These are phyloP conservation scores for Tenrec ecaudatus DNA, from an alignment of 2,113 vertebrate species.

Conservation along the genomic window DNA sequence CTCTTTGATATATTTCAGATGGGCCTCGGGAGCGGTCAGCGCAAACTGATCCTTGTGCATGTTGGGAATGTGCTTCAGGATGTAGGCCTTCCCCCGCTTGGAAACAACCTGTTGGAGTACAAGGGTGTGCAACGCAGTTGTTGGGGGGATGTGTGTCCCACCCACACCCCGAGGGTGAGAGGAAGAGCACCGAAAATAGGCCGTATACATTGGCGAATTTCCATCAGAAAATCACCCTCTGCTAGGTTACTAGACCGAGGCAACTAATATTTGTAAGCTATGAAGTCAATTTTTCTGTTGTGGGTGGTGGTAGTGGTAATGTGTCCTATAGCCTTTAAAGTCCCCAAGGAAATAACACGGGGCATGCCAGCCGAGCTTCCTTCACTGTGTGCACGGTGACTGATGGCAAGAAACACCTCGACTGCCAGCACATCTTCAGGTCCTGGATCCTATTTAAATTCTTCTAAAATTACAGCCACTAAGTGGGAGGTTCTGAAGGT, in stretches of 20 bases:
- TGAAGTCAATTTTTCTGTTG: neutral
- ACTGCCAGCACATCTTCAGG: neutral
- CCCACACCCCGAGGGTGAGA: neutral
- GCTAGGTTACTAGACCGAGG: constrained; percentile 12
- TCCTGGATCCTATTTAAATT: neutral
- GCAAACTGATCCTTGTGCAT: constrained; percentile 99
- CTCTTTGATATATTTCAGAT: constrained; percentile 98
- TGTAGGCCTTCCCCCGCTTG: constrained; percentile 97
- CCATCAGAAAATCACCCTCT: constrained; percentile 29
- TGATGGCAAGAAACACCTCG: neutral
- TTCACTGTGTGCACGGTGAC: constrained; percentile 5
- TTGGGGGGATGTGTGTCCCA: neutral
- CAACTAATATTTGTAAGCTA: constrained; percentile 16
- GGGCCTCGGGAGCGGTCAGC: constrained; percentile 96
- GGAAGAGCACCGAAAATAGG: neutral
- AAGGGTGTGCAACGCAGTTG: constrained; percentile 33
- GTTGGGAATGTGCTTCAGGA: constrained; percentile 97
- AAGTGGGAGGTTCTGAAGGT: neutral
- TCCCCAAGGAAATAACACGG: neutral
- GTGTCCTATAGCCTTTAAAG: constrained; percentile 19
- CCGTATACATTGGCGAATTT: neutral
- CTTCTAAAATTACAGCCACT: constrained; percentile 36
- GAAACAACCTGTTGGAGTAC: constrained; percentile 92
- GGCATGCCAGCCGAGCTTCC: neutral
- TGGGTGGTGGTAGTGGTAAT: neutral